Base-by-base conservation (phyloP, 2,113 vertebrate genomes). In the Pelvicachromis taeniatus region DNA sequence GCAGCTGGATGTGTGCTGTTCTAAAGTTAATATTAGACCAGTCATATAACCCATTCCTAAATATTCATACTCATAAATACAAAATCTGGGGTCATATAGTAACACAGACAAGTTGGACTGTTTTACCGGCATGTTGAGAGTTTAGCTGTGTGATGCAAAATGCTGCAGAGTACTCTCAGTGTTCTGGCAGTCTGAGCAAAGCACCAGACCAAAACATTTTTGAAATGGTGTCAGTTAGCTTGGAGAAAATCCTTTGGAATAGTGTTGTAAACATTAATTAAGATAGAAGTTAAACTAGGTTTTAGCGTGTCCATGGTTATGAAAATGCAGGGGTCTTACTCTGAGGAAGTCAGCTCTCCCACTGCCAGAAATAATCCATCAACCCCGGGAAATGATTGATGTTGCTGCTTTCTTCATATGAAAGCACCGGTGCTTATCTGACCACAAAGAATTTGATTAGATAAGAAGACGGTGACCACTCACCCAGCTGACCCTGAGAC, bases 371-470 rank as follows among this genome's bases (percentile, higher is more conserved):
- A 29, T 48, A 48, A 48, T 48, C 65, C 2, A 48, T 73, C 68
- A 73, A 50, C 42, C 42, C 0, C 0, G 0, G 42, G 16, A 73
- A 48, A 48, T 11, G 29, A 29, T 50, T 29, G 17, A 7, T 48
- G 42, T 48, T 29, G 42, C 23, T 73, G 68, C 23, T 73, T 73
- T 73, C 68, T 73, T 73, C 5, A 29, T 73, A 29, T 29, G 42
- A 50, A 73, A 73, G 68, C 23, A 29, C 23, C 29, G 16, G 23
- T 73, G 68, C 42, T 73, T 48, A 73, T 73, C 42, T 73, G 68
- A 73, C 40, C 65, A 29, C 23, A 17, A 48, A 0, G 68, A 45
- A 73, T 29, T 26, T 31, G 23, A 73, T 73, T 45, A 16, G 9
- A 31, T 48, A 73, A 50, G 42, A 73, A 50, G 42, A 31, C 68